Evolutionary conservation across 1,140 invertebrate genomes (phyloP).

Genomic region (Triops longicaudatus): DNA sequence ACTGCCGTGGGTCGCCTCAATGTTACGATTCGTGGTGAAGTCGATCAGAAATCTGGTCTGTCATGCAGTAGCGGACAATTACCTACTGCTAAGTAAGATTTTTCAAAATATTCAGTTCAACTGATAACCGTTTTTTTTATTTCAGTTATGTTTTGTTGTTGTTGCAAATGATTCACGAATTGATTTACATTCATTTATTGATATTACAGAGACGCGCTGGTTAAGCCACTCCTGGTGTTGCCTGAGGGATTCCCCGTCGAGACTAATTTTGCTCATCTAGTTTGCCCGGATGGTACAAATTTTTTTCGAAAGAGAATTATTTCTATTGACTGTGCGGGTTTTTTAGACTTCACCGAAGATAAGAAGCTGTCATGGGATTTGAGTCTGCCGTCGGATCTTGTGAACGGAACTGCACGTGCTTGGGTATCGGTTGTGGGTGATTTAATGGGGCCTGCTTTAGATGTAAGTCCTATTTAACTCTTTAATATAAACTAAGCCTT

Average conservation of each 20-base stretch:
- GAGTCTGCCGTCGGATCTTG: conserved; percentile 34
- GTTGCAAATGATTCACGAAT: neutral
- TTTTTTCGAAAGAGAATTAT: too few species aligned
- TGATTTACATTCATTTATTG: neutral
- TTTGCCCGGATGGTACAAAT: conserved; percentile 41
- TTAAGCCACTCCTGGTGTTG: conserved; percentile 49
- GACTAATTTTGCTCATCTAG: conserved; percentile 47
- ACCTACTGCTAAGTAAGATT: conserved; percentile 40
- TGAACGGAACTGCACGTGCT: conserved; percentile 50
- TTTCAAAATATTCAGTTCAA: conserved; percentile 19
- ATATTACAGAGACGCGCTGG: conserved; percentile 47
- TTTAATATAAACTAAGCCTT: too few species aligned
- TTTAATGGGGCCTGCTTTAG: conserved; percentile 49
- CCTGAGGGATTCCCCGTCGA: conserved; percentile 53
- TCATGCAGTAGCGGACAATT: conserved; percentile 45
- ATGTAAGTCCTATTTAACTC: conserved; percentile 32
- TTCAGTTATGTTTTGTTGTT: too few species aligned
- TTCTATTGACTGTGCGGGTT: too few species aligned
- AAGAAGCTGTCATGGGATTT: conserved; percentile 29
- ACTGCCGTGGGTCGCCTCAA: conserved; percentile 49
- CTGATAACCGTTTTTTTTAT: too few species aligned
- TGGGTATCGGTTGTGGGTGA: conserved; percentile 50
- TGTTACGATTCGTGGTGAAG: conserved; percentile 48
- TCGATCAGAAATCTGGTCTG: conserved; percentile 41
- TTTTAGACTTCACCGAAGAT: conserved; percentile 29